Conservation (phyloP, 2,113 vertebrate genomes). For the Dasyornis broadbenti region DNA sequence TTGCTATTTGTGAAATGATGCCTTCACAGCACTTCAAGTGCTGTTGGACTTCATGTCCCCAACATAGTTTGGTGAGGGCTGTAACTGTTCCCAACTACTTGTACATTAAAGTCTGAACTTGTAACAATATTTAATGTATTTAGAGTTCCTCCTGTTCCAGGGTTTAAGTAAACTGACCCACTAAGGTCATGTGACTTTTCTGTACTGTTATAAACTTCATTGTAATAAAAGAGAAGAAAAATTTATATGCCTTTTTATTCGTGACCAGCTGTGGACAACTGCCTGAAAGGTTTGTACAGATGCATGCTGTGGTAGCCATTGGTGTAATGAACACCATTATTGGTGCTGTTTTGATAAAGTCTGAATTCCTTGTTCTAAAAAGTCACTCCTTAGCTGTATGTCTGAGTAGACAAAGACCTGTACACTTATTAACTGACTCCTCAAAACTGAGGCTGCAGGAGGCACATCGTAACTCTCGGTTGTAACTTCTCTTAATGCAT, state of each 20-base stretch:
- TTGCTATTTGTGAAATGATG: slow-evolving; percentile 85
- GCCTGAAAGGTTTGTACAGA: slow-evolving; percentile 87
- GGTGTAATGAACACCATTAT: slow-evolving; percentile 61
- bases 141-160: slow-evolving; percentile 87
- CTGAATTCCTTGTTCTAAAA: slow-evolving; percentile 57
- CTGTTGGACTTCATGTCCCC: slow-evolving; percentile 99
- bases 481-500: slow-evolving; percentile 1
- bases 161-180: slow-evolving; percentile 82
- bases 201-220: slow-evolving; percentile 94
- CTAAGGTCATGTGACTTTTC: slow-evolving; percentile 87
- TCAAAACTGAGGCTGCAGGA: slow-evolving; percentile 32
- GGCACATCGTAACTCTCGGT: not conserved
- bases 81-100: slow-evolving; percentile 77
- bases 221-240: slow-evolving; percentile 97
- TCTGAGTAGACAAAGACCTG: slow-evolving; percentile 65
- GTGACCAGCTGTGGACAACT: slow-evolving; percentile 87
- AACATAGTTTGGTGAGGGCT: slow-evolving; percentile 98
- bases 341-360: slow-evolving; percentile 66
- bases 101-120: slow-evolving; percentile 81
- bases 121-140: slow-evolving; percentile 85
- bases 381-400: slow-evolving; percentile 61
- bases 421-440: slow-evolving; percentile 68
- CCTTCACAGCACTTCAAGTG: slow-evolving; percentile 94
- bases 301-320: slow-evolving; percentile 74
- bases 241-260: slow-evolving; percentile 90